These are phyloP conservation scores for Piezodorus guildinii DNA, from an alignment of 1,140 invertebrate genomes.

Conservation along the genomic window DNA sequence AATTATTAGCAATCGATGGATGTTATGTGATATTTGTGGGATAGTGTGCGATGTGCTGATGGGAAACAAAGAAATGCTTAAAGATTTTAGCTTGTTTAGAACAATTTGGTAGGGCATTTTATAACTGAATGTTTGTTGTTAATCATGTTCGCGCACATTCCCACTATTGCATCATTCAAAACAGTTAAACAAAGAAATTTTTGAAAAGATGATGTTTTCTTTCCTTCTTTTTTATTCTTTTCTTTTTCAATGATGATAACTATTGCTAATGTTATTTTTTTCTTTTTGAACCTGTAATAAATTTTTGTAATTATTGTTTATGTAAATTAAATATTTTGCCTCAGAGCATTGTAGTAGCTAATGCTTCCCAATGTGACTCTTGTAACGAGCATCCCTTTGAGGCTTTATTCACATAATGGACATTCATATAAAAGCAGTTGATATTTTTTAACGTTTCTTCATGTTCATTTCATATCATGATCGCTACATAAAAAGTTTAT, in stretches of 20 bases:
- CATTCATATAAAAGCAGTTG: not conserved
- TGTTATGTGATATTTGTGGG: constrained; percentile 3
- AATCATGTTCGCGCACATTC: constrained; percentile 1
- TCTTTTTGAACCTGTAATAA: no score
- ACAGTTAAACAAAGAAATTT: not conserved
- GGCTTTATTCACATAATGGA: not conserved
- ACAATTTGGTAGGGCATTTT: no score
- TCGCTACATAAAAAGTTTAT: not conserved
- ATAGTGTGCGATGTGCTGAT: not conserved
- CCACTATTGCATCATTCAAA: constrained; percentile 3
- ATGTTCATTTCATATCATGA: not conserved
- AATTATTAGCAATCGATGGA: not conserved
- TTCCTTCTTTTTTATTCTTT: no score
- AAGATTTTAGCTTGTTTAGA: no score
- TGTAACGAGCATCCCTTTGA: not conserved
- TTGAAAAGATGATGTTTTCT: no score
- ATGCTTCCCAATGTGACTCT: no score
- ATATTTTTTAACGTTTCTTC: not conserved
- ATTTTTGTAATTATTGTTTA: no score
- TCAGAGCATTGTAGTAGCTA: no score
- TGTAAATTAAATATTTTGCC: no score
- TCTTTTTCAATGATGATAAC: no score
- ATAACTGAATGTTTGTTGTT: not conserved
- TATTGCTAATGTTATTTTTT: no score
- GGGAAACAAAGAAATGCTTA: no score